Evolutionary conservation across 2,888 invertebrate species (phyloP).

Genomic region (Sussaba pulchella): DNA sequence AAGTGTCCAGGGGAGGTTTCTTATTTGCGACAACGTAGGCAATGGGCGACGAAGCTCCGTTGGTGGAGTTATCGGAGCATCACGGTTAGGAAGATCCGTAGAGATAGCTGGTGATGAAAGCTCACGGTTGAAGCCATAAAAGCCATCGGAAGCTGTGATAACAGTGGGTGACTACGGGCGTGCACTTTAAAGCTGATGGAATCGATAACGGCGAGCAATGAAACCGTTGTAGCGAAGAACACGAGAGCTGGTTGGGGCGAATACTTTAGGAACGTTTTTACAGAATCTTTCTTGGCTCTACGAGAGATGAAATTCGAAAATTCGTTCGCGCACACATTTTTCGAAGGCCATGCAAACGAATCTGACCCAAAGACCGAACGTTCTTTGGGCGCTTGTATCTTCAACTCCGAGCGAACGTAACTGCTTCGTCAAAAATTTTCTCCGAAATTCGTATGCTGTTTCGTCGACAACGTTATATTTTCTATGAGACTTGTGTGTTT

Average conservation of each 20-base stretch:
- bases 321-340: neutral
- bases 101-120: conserved; percentile 1
- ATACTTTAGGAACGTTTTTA: neutral
- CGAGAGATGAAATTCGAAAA: conserved; percentile 6
- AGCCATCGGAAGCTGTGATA: conserved; percentile 21
- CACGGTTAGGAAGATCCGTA: neutral
- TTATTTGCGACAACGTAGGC: conserved; percentile 23
- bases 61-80: neutral
- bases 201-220: conserved; percentile 20
- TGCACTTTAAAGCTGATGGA: conserved; percentile 2
- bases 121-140: conserved; percentile 12
- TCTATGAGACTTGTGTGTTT: too few relatives aligned
- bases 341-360: neutral
- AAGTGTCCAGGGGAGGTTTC: neutral
- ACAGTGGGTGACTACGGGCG: conserved; percentile 15
- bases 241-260: neutral
- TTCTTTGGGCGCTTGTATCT: conserved; percentile 7
- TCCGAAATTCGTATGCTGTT: too few relatives aligned
- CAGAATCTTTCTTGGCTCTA: conserved; percentile 15
- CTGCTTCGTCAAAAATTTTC: neutral
- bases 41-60: conserved; percentile 38
- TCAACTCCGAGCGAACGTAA: neutral
- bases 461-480: too few relatives aligned
- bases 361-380: neutral
- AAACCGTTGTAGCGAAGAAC: conserved; percentile 6